Evolutionary conservation across 1,140 invertebrate species (phyloP), one percentile per base, ranked within the genome.

Genomic region (Branchinecta lynchi): DNA sequence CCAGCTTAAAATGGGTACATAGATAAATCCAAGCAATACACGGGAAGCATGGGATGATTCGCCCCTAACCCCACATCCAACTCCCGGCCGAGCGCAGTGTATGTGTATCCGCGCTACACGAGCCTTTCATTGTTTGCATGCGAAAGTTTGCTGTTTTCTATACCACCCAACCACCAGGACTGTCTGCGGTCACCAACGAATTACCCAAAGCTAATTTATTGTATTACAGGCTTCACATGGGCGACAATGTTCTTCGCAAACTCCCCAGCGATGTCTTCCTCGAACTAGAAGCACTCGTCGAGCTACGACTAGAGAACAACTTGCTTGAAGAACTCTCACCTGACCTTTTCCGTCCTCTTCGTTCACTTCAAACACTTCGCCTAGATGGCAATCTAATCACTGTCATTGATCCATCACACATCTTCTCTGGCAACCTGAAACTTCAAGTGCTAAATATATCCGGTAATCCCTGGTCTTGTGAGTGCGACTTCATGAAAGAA

Each of bases 401-500:
- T 17, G 84, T 82, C 8, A 86, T 90, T 73, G 81, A 87, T 32
- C 83, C 92, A 8, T 93, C 89, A 89, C 83, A 86, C 73, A 78
- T 91, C n/a, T 75, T 76, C 73, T 84, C 85, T 44, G 78, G 84
- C 68, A 90, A 90, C 69, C 78, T 81, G 0, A 80, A 83, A 7
- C 80, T 93, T 65, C 85, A 86, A 7, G 84, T 86, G 74, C 77
- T 92, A 69, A 85, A 83, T 0, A 77, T 94, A 44, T 83, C 87
- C 0, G 83, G 82, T 7, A 95, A 94, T 78, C 88, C 88, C 5
- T 95, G 90, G 90, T 87, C 86, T 44, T 94, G 92, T 77, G 86
- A 90, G 70, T 94, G 92, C 79, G 86, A 88, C 72, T 92, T 89
- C 75, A 84, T 88, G 8, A 85, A 87, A 75, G 83, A 85, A 75